Evolutionary conservation across 1,140 invertebrate genomes (phyloP).

Genomic region (Drosophila elegans): DNA sequence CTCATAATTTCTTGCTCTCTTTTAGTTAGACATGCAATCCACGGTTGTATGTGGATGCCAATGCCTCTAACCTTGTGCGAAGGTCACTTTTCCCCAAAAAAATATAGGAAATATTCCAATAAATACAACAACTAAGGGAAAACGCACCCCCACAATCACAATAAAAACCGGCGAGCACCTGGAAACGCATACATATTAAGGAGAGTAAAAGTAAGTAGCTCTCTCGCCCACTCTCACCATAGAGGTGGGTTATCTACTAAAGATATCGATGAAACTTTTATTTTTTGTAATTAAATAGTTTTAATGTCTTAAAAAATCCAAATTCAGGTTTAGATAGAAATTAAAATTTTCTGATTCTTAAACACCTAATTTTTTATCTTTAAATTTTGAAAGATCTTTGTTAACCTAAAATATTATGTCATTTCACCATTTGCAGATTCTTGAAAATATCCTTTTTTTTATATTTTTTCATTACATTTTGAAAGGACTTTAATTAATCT

Average conservation of each 20-base stretch:
- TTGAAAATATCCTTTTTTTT: too few species aligned
- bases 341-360: too few species aligned
- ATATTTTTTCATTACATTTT: too few species aligned
- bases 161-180: constrained; percentile 25
- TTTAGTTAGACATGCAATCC: constrained; percentile 13
- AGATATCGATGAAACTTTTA: neutral
- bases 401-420: too few species aligned
- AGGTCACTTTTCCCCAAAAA: constrained; percentile 62
- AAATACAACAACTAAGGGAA: constrained; percentile 16
- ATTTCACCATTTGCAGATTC: too few species aligned
- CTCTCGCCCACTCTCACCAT: neutral
- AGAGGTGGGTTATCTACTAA: neutral
- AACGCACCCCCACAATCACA: constrained; percentile 26
- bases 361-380: too few species aligned
- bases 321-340: too few species aligned
- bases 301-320: too few species aligned
- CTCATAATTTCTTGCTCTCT: constrained; percentile 7
- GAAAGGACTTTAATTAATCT: too few species aligned
- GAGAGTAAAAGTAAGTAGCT: neutral
- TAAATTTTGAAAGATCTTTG: too few species aligned
- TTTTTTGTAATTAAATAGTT: neutral
- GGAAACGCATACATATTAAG: constrained; percentile 29
- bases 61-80: constrained; percentile 70
- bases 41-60: constrained; percentile 27
- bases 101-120: constrained; percentile 1